Conservation (phyloP, 2,888 invertebrate species). For the Ctenicera cuprea region DNA sequence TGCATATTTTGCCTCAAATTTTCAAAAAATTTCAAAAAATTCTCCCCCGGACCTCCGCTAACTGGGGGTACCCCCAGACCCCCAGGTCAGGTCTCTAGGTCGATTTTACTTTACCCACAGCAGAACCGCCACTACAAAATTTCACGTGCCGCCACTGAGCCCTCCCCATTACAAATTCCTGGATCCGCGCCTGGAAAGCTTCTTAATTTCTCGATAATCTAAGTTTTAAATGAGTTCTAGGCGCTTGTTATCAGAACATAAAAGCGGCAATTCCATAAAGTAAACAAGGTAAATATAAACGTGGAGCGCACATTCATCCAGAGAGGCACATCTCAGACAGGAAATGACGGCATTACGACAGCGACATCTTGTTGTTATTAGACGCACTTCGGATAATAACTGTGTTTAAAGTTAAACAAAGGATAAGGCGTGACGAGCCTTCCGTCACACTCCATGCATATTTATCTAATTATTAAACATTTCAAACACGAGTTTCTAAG, state of each 20-base stretch:
- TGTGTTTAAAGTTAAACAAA: conserved; percentile 57
- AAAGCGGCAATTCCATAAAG: conserved; percentile 42
- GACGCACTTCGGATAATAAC: conserved; percentile 54
- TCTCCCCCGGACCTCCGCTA: too few relatives aligned
- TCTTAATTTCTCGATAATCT: conserved; percentile 37
- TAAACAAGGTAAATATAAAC: conserved; percentile 45
- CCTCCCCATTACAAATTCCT: too few relatives aligned
- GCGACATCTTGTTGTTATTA: conserved; percentile 55
- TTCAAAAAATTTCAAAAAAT: too few relatives aligned
- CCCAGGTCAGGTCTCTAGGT: too few relatives aligned
- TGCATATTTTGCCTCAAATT: too few relatives aligned
- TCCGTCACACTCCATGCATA: conserved; percentile 52
- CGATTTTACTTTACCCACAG: too few relatives aligned
- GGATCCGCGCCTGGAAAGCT: too few relatives aligned
- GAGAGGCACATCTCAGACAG: conserved; percentile 52
- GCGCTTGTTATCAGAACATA: conserved; percentile 41
- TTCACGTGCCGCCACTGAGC: too few relatives aligned
- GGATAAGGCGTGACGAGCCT: conserved; percentile 56
- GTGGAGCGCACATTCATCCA: conserved; percentile 38
- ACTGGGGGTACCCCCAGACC: too few relatives aligned
- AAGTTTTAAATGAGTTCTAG: conserved; percentile 8
- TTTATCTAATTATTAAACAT: conserved; percentile 48
- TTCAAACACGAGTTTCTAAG: conserved; percentile 38
- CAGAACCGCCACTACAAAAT: too few relatives aligned
- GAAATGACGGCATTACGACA: conserved; percentile 53